Base-by-base conservation (phyloP, 2,888 invertebrate species). In the Pinctada fucata region DNA sequence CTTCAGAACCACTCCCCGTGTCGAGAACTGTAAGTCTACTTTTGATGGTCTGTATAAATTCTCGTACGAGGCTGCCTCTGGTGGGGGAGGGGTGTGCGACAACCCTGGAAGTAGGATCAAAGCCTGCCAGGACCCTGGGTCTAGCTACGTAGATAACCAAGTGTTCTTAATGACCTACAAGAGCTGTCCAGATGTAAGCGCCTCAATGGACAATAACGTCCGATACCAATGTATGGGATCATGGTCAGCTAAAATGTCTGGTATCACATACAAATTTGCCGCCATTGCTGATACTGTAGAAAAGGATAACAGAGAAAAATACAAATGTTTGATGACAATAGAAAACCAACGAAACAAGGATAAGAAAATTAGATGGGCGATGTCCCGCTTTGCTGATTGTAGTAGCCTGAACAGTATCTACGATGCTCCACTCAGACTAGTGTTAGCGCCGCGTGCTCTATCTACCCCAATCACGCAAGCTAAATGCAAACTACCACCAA, bases 141-240 rank as follows among this genome's bases (percentile, higher is more conserved):
- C 97, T 10, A 97, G 97, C 91, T 99, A 98, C 82, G 98, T 98
- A 85, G 97, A 97, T 72, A 99, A 99, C 93, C 97, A 98, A 92
- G 98, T 98, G 92, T 98, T 99, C 90, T 97, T 97, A 88, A 97
- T 99, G 84, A 97, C 97, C 0, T 99, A 97, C 92, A 96, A 96
- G 85, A 95, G 95, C 88, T 99, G 99, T 91, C 79, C 87, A 2
- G 88, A 85, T 64, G 90, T 91, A 3, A 79, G 83, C 2, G 85
- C 87, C 2, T 90, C 91, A 3, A 72, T 63, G 48, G 82, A 85
- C 16, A 76, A 86, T 83, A 82, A 31, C 10, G 2, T 31, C 8
- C 6, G 67, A 31, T 67, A 67, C 67, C 67, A 67, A 48, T 67
- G 67, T 31, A 45, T 67, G 31, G 67, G 67, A 6, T 8, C 67